phyloP scores from a whole-genome alignment of 1,140 invertebrate genomes.

The Lepidurus packardi region DNA sequence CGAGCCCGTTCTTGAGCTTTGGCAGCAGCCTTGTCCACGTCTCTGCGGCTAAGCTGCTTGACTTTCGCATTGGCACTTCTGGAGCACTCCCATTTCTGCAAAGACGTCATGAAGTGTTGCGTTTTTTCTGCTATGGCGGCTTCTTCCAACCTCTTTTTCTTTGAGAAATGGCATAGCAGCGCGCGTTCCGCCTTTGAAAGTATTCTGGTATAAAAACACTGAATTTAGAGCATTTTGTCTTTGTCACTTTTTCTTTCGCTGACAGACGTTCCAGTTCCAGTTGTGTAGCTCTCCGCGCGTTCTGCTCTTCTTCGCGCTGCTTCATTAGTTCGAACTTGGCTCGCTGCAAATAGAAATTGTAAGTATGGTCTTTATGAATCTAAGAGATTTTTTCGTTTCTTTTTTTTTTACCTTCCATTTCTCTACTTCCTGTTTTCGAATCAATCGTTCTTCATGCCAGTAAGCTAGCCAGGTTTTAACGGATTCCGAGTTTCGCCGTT shows the following conservation, averaged over 20 bases:
- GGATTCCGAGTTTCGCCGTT: background rate
- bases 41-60: background rate
- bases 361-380: background rate
- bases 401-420: slow-evolving; percentile 27
- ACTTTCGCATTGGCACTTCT: background rate
- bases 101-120: background rate
- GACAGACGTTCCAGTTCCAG: background rate
- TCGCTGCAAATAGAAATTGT: background rate
- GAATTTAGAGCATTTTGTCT: background rate
- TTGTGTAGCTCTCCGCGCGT: background rate
- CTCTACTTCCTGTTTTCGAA: background rate
- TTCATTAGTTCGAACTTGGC: background rate
- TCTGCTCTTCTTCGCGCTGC: background rate
- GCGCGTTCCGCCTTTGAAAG: background rate
- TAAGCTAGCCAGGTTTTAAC: slow-evolving; percentile 17
- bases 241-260: background rate
- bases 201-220: background rate
- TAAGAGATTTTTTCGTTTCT: background rate
- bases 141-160: background rate
- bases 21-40: background rate
- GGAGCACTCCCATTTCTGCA: background rate
- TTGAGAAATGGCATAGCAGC: background rate
- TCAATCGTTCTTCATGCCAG: slow-evolving; percentile 24
- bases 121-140: background rate
- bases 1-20: slow-evolving; percentile 19